Evolutionary conservation across 2,888 invertebrate genomes (phyloP).

Genomic region (Blastobasis lacticolella): DNA sequence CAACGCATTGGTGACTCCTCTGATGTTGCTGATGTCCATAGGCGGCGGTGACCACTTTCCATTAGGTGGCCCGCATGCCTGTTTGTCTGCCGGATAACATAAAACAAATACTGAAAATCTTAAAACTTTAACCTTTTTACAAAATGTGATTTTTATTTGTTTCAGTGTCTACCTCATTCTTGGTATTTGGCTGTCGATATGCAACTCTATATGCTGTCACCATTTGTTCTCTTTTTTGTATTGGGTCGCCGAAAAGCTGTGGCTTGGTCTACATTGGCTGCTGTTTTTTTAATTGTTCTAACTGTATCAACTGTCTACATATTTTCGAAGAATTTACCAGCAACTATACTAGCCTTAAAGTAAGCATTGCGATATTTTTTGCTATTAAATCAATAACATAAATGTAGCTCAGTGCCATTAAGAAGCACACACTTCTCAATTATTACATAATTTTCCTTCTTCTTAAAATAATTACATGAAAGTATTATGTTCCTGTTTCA

Average conservation of each 20-base stretch:
- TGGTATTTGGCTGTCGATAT: conserved; percentile 38
- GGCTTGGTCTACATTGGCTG: conserved; percentile 24
- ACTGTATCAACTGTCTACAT: conserved; percentile 34
- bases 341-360: background rate
- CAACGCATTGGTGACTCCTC: no score
- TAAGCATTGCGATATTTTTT: background rate
- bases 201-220: conserved; percentile 30
- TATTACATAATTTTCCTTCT: no score
- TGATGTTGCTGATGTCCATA: no score
- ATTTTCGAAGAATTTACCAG: conserved; percentile 42
- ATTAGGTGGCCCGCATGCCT: no score
- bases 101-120: no score
- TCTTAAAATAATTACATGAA: no score
- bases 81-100: no score
- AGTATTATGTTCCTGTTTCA: conserved; percentile 4
- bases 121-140: no score
- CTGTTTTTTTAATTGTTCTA: conserved; percentile 18
- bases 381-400: no score
- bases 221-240: conserved; percentile 27
- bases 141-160: background rate
- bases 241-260: conserved; percentile 19
- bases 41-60: no score
- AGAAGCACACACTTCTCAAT: no score
- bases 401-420: no score
- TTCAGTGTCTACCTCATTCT: conserved; percentile 18